These are phyloP conservation scores for Gavialis gangeticus DNA, from an alignment of 2,113 vertebrate species.

Conservation along the genomic window DNA sequence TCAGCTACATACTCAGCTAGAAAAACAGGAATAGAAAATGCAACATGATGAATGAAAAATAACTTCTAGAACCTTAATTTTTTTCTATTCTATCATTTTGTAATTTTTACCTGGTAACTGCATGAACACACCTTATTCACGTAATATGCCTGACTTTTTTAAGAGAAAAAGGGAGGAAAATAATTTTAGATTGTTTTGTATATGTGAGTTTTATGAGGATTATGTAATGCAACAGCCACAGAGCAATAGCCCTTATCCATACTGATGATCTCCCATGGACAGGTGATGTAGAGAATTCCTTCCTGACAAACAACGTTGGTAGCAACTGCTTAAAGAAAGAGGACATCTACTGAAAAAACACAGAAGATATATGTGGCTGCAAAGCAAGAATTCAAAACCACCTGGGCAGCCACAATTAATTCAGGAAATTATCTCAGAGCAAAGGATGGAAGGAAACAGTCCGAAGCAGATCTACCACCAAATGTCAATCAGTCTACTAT, in stretches of 20 bases:
- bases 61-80: neutral
- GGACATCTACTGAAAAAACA: neutral
- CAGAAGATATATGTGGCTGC: neutral
- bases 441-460: no score
- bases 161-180: no score
- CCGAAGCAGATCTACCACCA: no score
- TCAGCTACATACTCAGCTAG: neutral
- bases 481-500: no score
- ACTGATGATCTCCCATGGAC: neutral
- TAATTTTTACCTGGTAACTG: neutral
- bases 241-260: neutral
- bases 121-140: neutral
- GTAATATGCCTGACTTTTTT: no score
- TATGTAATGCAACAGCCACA: neutral
- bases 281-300: neutral
- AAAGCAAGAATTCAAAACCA: neutral
- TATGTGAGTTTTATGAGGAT: neutral
- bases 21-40: constrained; percentile 8
- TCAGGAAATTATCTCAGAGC: neutral
- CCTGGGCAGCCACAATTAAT: neutral
- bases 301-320: neutral
- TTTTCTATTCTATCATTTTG: neutral
- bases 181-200: no score
- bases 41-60: neutral
- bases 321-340: neutral